These are phyloP conservation scores for Tichodroma muraria DNA, from an alignment of 2,113 vertebrate genomes.

Conservation along the genomic window DNA sequence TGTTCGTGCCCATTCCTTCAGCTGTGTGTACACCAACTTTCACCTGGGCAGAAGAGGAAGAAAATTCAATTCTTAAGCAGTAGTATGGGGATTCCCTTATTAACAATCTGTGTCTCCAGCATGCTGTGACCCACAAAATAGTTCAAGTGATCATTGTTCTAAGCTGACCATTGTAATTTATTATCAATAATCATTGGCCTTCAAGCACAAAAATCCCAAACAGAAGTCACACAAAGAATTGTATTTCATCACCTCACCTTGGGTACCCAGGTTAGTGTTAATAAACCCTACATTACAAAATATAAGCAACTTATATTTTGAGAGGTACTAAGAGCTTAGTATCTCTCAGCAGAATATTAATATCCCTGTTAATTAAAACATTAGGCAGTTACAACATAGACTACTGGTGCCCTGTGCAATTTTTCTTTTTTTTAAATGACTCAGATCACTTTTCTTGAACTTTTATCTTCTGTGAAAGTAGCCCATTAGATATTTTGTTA, in stretches of 20 bases:
- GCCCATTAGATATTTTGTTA: neutral
- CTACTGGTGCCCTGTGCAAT: neutral
- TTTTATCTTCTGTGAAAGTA: neutral
- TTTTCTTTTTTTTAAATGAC: neutral
- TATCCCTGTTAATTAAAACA: neutral
- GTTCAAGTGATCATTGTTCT: neutral
- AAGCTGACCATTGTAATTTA: neutral
- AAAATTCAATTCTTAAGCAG: neutral
- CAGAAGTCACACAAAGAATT: neutral
- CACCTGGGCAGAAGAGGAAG: constrained; percentile 71
- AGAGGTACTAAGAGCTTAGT: too few species aligned
- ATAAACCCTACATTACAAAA: neutral
- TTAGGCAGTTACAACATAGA: neutral
- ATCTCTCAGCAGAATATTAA: neutral
- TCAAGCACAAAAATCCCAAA: neutral
- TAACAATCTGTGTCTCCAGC: neutral
- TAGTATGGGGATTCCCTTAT: neutral
- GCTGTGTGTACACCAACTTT: constrained; percentile 86
- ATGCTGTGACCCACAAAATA: neutral
- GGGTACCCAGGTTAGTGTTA: neutral
- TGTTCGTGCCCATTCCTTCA: constrained; percentile 92
- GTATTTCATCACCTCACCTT: neutral
- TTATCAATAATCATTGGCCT: neutral
- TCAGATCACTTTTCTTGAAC: neutral
- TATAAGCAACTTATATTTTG: too few species aligned